phyloP scores from a whole-genome alignment of 2,888 invertebrate genomes.

The Nemapogon koenigi region DNA sequence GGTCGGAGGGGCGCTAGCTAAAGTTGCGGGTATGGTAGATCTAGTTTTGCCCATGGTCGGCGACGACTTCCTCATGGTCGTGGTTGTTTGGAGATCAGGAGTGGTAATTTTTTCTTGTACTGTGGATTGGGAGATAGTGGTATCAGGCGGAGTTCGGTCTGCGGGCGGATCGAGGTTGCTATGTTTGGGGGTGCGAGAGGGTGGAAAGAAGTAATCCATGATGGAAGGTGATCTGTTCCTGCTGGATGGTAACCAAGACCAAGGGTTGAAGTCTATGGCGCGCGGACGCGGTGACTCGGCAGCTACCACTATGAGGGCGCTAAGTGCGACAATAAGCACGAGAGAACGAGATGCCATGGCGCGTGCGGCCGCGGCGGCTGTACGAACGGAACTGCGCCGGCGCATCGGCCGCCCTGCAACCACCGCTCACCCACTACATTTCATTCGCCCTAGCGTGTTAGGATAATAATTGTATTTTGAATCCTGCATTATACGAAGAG shows the following conservation, averaged over 20 bases:
- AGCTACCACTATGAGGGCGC: constrained; percentile 31
- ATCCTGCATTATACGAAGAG: too few species aligned
- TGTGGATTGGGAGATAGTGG: constrained; percentile 22
- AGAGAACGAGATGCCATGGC: constrained; percentile 41
- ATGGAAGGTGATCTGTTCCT: constrained; percentile 51
- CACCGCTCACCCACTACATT: constrained; percentile 40
- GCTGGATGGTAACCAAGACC: constrained; percentile 53
- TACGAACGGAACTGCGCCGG: constrained; percentile 56
- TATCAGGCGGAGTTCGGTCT: constrained; percentile 36
- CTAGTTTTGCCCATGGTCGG: constrained; percentile 34
- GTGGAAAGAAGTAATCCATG: constrained; percentile 60
- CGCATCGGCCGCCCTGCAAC: constrained; percentile 23
- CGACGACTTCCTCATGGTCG: constrained; percentile 43
- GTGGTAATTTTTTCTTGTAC: constrained; percentile 39
- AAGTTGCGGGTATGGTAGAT: constrained; percentile 39
- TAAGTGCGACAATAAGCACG: constrained; percentile 45
- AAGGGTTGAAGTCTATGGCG: constrained; percentile 53
- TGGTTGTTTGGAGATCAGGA: constrained; percentile 40
- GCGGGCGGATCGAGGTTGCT: constrained; percentile 49
- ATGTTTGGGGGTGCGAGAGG: constrained; percentile 58
- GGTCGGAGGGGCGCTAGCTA: constrained; percentile 26
- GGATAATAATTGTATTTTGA: too few species aligned
- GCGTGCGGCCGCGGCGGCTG: constrained; percentile 53
- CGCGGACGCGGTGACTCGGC: constrained; percentile 44
- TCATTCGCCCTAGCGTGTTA: too few species aligned